Evolutionary conservation across 2,797 vertebrate species (phyloP).

Genomic region (Benthosema pterotum): DNA sequence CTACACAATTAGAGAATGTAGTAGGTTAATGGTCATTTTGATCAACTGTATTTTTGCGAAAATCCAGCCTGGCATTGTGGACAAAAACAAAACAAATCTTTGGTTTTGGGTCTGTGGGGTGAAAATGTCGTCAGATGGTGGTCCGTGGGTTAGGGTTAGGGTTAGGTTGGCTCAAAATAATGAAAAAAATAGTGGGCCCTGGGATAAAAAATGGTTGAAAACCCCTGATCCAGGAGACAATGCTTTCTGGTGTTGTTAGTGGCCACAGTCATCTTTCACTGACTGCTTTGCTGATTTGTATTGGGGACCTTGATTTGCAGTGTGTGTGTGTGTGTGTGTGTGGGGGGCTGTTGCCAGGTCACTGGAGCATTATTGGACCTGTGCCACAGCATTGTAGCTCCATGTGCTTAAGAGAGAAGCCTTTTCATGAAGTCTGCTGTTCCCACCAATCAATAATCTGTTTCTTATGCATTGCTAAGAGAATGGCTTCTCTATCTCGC

Average conservation of each 20-base stretch:
- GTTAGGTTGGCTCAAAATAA: no score
- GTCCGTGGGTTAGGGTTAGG: no score
- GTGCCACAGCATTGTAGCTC: constrained; percentile 7
- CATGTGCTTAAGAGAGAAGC: constrained; percentile 32
- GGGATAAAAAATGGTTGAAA: no score
- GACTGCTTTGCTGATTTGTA: background rate
- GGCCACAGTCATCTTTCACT: background rate
- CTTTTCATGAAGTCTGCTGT: constrained; percentile 36
- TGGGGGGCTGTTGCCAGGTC: constrained; percentile 15
- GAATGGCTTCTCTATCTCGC: constrained; percentile 36
- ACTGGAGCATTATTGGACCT: constrained; percentile 25
- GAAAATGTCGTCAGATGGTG: no score
- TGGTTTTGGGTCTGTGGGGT: no score
- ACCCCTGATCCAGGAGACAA: constrained; percentile 7
- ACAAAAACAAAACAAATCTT: no score
- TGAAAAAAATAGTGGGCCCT: no score
- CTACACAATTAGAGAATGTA: no score
- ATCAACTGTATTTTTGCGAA: no score
- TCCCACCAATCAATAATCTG: constrained; percentile 43
- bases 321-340: no score
- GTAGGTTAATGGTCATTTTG: no score
- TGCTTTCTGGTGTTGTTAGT: constrained; percentile 4
- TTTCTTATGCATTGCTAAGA: constrained; percentile 47
- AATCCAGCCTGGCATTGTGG: no score
- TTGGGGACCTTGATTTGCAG: background rate